A percentile compares a stretch with the other conserved stretches of the same genome.
Evolutionary conservation across 1,140 invertebrate genomes (phyloP).

Genomic region (Listronotus oregonensis): DNA sequence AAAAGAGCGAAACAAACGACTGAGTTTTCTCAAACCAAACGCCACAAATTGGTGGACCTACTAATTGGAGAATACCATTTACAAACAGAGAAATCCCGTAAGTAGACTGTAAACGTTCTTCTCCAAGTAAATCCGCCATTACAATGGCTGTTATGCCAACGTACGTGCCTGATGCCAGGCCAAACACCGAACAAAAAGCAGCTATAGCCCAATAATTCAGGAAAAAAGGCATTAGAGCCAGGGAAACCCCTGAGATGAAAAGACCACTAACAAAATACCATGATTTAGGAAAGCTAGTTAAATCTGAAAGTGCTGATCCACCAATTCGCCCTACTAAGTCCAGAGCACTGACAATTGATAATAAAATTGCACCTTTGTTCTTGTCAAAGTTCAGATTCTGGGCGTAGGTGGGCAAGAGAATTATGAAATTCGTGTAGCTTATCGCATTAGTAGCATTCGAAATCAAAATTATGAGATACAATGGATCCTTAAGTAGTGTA

Average conservation of each 20-base stretch:
- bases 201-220: constrained; percentile 63
- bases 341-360: constrained; percentile 78
- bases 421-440: constrained; percentile 85
- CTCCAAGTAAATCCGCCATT: constrained; percentile 83
- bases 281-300: constrained; percentile 72
- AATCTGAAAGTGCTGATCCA: constrained; percentile 79
- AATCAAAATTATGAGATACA: constrained; percentile 80
- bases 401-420: constrained; percentile 77
- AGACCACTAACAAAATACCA: constrained; percentile 81
- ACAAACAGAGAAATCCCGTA: constrained; percentile 85
- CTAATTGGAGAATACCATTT: constrained; percentile 78
- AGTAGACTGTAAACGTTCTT: constrained; percentile 79
- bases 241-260: constrained; percentile 73
- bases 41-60: constrained; percentile 80
- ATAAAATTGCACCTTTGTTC: constrained; percentile 67
- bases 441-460: constrained; percentile 84
- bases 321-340: constrained; percentile 82
- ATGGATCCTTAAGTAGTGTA: constrained; percentile 74
- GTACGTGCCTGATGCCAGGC: constrained; percentile 82
- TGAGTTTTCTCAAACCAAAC: constrained; percentile 66
- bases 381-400: constrained; percentile 71
- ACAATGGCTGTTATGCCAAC: constrained; percentile 83
- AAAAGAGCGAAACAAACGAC: constrained; percentile 72
- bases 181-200: constrained; percentile 75
- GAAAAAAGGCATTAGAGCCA: constrained; percentile 71